These are phyloP conservation scores for Dione vanillae DNA, from an alignment of 2,888 invertebrate genomes.

Conservation along the genomic window DNA sequence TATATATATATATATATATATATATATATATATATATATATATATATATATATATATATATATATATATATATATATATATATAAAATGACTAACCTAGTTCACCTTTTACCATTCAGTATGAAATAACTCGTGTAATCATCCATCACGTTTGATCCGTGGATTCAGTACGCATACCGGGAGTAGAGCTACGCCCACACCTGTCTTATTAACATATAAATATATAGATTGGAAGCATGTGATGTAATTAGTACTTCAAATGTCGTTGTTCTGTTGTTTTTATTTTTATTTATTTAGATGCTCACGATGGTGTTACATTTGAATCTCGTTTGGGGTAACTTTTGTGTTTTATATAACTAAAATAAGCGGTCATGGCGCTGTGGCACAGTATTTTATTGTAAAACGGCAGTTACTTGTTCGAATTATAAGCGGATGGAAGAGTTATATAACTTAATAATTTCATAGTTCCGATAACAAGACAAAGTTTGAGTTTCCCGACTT, in stretches of 20 bases:
- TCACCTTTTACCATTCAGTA: constrained; percentile 16
- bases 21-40: constrained; percentile 3
- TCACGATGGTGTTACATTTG: neutral
- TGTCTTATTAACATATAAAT: constrained; percentile 22
- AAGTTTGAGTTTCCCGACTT: too few relatives aligned
- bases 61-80: neutral
- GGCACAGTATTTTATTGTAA: too few relatives aligned
- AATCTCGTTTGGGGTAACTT: neutral
- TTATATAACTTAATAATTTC: too few relatives aligned
- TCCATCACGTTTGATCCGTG: constrained; percentile 24
- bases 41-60: constrained; percentile 1
- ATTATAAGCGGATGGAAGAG: too few relatives aligned
- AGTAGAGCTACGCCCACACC: constrained; percentile 13
- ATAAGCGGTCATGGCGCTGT: too few relatives aligned
- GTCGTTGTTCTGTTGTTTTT: constrained; percentile 6
- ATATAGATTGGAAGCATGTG: constrained; percentile 15
- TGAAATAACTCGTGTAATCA: constrained; percentile 21
- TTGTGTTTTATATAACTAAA: neutral
- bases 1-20: constrained; percentile 4
- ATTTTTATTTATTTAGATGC: neutral
- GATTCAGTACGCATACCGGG: constrained; percentile 22
- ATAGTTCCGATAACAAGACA: too few relatives aligned
- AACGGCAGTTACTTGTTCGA: too few relatives aligned
- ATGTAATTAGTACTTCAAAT: constrained; percentile 21
- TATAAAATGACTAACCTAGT: constrained; percentile 18